Conservation (phyloP, 2,113 vertebrate species). For the Lepisosteus osseus region DNA sequence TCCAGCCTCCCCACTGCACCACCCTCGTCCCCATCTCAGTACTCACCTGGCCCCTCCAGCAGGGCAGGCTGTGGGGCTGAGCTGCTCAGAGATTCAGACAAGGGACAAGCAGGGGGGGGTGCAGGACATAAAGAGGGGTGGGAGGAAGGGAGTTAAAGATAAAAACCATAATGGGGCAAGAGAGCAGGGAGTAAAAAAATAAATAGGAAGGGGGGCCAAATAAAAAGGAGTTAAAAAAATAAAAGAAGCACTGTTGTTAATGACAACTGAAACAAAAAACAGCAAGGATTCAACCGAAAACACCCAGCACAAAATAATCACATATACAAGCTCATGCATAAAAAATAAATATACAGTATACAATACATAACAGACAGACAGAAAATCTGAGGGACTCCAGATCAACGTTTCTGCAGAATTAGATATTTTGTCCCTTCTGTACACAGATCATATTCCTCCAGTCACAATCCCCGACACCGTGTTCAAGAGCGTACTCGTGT, state of each 20-base stretch:
- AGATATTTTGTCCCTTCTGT: not conserved
- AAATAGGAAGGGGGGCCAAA: not conserved
- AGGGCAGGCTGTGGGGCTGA: slow-evolving; percentile 23
- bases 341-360: not conserved
- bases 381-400: slow-evolving; percentile 3
- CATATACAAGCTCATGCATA: not conserved
- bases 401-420: not conserved
- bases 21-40: not conserved
- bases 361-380: slow-evolving; percentile 5
- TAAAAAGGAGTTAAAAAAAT: slow-evolving; percentile 5
- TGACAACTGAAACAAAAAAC: slow-evolving; percentile 10
- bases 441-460: not conserved
- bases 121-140: not conserved
- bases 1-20: not conserved
- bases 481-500: too few relatives aligned
- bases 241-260: slow-evolving; percentile 9
- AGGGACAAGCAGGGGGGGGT: not conserved
- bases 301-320: not conserved
- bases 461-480: not conserved
- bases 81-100: slow-evolving; percentile 11
- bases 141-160: not conserved
- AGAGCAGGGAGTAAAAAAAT: slow-evolving; percentile 33
- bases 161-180: slow-evolving; percentile 27
- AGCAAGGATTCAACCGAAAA: not conserved
- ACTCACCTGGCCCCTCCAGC: slow-evolving; percentile 28